Percentiles rank a stretch among this genome's conserved stretches.
Evolutionary conservation across 1,140 invertebrate species (phyloP).

Genomic region (Drosophila auraria): DNA sequence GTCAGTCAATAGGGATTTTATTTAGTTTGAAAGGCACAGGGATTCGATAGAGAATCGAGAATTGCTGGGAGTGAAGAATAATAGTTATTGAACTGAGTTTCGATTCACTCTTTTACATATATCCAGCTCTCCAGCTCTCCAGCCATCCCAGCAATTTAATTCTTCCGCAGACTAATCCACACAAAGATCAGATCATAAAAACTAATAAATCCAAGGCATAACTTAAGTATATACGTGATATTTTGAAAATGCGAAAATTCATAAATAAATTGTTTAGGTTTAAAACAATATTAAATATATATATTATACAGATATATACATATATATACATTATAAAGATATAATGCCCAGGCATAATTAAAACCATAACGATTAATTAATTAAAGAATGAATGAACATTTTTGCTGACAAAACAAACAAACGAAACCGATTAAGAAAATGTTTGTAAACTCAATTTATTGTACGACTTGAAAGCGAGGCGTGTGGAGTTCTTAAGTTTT

Average conservation of each 20-base stretch:
- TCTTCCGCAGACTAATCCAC: constrained; percentile 54
- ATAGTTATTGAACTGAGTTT: constrained; percentile 24
- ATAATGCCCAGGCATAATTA: constrained; percentile 64
- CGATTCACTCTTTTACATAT: constrained; percentile 28
- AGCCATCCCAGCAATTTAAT: constrained; percentile 60
- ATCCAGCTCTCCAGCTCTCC: not conserved
- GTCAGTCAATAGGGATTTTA: constrained; percentile 54
- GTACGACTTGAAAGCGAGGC: constrained; percentile 50
- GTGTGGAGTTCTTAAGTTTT: constrained; percentile 66
- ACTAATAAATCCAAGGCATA: constrained; percentile 83
- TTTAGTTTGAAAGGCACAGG: constrained; percentile 32
- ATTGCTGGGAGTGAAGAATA: constrained; percentile 35
- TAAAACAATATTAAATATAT: constrained; percentile 67
- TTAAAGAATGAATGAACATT: constrained; percentile 70
- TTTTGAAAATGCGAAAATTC: constrained; percentile 82
- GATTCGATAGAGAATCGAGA: constrained; percentile 1
- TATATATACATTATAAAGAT: constrained; percentile 62
- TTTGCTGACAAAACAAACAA: constrained; percentile 67
- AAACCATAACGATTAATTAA: constrained; percentile 55
- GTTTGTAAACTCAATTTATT: constrained; percentile 78
- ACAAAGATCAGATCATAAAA: constrained; percentile 51
- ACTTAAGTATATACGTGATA: constrained; percentile 84
- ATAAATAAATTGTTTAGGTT: constrained; percentile 83
- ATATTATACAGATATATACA: constrained; percentile 59
- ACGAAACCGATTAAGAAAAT: constrained; percentile 39